Evolutionary conservation across 2,888 invertebrate genomes (phyloP), one percentile per base, ranked within the genome.

Genomic region (Spisula solida): DNA sequence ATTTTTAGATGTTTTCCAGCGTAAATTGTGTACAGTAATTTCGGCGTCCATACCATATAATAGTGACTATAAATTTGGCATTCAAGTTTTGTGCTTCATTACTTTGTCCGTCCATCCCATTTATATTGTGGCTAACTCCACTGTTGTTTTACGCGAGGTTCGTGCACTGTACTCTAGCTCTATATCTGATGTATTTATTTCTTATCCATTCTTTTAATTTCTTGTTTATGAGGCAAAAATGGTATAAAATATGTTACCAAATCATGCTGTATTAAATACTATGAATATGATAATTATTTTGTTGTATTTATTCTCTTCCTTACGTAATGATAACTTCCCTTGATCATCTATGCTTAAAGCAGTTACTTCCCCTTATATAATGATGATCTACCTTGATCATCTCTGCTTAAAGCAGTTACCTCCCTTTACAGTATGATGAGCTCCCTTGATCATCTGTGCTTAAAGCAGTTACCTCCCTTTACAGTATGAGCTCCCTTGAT

Each of bases 161-260:
- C 25, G 8, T 25, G 25, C 31, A 70, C 70, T 25, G 29, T 66
- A 41, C 8, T 41, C 41, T 41, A 41, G 2, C 41, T 41, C 5
- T 75, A 12, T 34, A 14, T 31, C 14, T 12, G 31, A 75, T 31
- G 75, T 75, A 75, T 75, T 75, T 75, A 75, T 75, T 31, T 31
- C 75, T 75, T 18, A 31, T 75, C 75, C 18, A 31, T 34, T 25
- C 14, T 75, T 75, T 31, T 31, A 34, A 18, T 75, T 75, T 75
- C 75, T 34, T 75, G 75, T 75, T 75, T 75, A 75, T 34, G 75
- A 75, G 75, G 75, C 75, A 75, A 34, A 75, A 18, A 75, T 75
- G 75, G 75, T 75, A 75, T 75, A 31, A 75, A 75, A 12, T 29
- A 70, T 31, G n/a, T 70, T 75, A 75, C 34, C 29, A 75, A 18